Percentiles rank a stretch among this genome's conserved stretches.
phyloP scores from a whole-genome alignment of 2,797 vertebrate species.

The Thamnophis elegans region DNA sequence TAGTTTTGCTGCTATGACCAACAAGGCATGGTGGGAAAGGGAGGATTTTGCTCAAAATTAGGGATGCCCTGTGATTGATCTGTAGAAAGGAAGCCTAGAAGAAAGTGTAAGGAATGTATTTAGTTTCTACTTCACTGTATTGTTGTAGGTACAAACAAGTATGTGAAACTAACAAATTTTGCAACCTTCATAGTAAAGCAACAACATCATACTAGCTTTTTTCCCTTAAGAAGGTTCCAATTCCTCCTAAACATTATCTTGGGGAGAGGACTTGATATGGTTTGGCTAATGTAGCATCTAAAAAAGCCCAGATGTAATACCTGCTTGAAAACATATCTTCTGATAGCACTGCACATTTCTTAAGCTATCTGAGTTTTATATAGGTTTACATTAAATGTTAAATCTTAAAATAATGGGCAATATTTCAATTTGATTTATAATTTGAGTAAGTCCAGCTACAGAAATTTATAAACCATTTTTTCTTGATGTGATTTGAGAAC shows the following conservation, averaged over 20 bases:
- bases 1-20: not conserved
- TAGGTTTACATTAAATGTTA: not conserved
- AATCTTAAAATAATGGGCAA: not conserved
- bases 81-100: not conserved
- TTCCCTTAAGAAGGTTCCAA: not conserved
- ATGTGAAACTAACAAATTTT: not conserved
- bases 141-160: not conserved
- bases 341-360: not conserved
- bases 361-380: not conserved
- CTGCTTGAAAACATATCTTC: not conserved
- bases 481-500: not conserved
- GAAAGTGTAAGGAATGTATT: not conserved
- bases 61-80: not conserved
- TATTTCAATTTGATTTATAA: not conserved
- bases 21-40: not conserved
- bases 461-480: not conserved
- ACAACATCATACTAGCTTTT: not conserved
- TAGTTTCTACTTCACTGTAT: not conserved
- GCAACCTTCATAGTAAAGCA: not conserved
- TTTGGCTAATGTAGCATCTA: not conserved
- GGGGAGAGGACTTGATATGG: not conserved
- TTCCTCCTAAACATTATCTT: not conserved
- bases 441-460: not conserved
- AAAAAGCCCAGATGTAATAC: not conserved
- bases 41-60: not conserved